These are phyloP conservation scores for Phoebastria nigripes DNA, from an alignment of 2,797 vertebrate genomes.

Conservation along the genomic window DNA sequence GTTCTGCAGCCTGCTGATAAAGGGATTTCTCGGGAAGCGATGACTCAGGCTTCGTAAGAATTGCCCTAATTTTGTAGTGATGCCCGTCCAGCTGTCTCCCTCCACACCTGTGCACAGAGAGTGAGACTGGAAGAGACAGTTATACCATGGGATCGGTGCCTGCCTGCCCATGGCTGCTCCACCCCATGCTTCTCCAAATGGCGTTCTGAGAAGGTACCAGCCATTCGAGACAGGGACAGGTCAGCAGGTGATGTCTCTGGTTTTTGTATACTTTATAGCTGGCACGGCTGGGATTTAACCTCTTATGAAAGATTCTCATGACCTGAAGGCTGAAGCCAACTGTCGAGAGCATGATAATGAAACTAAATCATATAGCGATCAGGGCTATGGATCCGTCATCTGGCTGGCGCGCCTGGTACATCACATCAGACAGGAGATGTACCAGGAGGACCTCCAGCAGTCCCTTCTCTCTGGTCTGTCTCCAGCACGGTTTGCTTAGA, in stretches of 20 bases:
- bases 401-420: not conserved
- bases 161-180: not conserved
- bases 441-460: slow-evolving; percentile 6
- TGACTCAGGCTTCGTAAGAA: not conserved
- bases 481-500: not conserved
- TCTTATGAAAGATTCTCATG: not conserved
- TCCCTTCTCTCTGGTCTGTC: not conserved
- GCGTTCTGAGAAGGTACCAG: not conserved
- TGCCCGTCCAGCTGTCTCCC: not conserved
- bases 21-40: not conserved
- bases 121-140: not conserved
- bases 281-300: not conserved
- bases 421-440: not conserved
- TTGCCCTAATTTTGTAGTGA: not conserved
- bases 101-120: not conserved
- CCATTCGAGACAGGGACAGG: not conserved
- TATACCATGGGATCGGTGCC: not conserved
- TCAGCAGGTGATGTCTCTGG: not conserved
- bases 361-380: not conserved
- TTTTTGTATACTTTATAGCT: not conserved
- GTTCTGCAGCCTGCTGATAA: not conserved
- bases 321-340: not conserved
- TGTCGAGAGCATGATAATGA: not conserved
- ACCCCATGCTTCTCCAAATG: not conserved
- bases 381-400: not conserved